A percentile compares a stretch with the other conserved stretches of the same genome.
Evolutionary conservation across 1,140 invertebrate species (phyloP).

Genomic region (Pomacea maculata): DNA sequence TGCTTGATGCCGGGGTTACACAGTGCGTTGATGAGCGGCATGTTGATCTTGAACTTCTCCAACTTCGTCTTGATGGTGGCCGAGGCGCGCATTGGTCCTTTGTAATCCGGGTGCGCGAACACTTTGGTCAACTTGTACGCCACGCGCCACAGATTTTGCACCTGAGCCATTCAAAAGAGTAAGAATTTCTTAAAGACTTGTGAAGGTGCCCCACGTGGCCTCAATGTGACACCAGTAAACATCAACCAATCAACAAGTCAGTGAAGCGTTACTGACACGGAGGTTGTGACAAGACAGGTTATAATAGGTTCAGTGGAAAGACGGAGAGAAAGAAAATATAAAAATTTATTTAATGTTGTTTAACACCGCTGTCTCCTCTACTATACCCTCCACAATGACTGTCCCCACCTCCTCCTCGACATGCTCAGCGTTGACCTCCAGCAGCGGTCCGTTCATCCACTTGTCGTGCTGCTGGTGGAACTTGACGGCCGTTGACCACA

Average conservation of each 20-base stretch:
- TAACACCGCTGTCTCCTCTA: too few species aligned
- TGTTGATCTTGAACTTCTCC: conserved; percentile 66
- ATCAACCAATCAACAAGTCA: too few species aligned
- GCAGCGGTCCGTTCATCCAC: conserved; percentile 77
- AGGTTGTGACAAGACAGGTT: too few species aligned
- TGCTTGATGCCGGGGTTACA: conserved; percentile 66
- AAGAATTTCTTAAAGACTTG: too few species aligned
- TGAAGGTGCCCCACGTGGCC: too few species aligned
- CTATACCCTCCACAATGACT: too few species aligned
- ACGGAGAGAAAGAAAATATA: too few species aligned
- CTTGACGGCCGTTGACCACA: conserved; percentile 88
- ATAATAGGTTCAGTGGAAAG: too few species aligned
- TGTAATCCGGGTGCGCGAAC: conserved; percentile 60
- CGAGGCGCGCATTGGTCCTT: conserved; percentile 58
- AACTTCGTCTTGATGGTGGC: conserved; percentile 71
- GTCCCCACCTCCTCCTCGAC: conserved; percentile 73
- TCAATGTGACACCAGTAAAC: too few species aligned
- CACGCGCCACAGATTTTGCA: conserved; percentile 63
- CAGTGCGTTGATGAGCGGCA: conserved; percentile 64
- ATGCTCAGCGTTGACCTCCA: conserved; percentile 81
- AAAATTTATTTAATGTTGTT: too few species aligned
- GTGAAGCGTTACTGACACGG: too few species aligned
- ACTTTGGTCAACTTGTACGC: conserved; percentile 65
- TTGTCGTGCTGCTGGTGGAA: conserved; percentile 83
- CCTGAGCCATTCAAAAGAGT: conserved; percentile 32